phyloP scores from a whole-genome alignment of 2,797 vertebrate species.

The Acestrorhynchus altus region DNA sequence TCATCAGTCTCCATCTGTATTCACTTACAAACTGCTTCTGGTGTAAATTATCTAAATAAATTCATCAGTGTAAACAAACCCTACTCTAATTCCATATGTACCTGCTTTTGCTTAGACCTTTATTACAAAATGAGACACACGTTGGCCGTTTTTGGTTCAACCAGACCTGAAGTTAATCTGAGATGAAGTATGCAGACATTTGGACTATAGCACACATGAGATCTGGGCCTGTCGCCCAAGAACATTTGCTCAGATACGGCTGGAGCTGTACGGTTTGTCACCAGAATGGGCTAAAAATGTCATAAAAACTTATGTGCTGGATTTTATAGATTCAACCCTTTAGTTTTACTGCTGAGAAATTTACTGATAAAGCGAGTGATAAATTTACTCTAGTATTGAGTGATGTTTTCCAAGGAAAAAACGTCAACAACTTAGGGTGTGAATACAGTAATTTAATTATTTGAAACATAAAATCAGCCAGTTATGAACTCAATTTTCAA shows the following conservation, averaged over 20 bases:
- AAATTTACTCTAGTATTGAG: slow-evolving; percentile 10
- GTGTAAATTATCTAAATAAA: not conserved
- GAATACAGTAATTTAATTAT: not conserved
- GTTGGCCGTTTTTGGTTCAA: not conserved
- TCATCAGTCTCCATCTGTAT: not conserved
- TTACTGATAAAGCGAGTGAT: slow-evolving; percentile 9
- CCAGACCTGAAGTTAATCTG: not conserved
- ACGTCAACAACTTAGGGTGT: not conserved
- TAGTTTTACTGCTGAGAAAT: slow-evolving; percentile 1
- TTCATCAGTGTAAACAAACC: not conserved
- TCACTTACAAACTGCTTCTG: not conserved
- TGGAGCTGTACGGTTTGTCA: slow-evolving; percentile 12
- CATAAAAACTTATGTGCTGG: not conserved
- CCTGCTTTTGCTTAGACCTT: not conserved
- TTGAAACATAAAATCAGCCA: too few relatives aligned
- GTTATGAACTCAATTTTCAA: too few relatives aligned
- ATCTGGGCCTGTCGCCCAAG: slow-evolving; percentile 1
- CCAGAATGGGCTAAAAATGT: not conserved
- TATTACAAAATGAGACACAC: not conserved
- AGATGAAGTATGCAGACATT: slow-evolving; percentile 7
- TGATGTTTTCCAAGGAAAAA: not conserved
- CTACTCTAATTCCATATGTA: not conserved
- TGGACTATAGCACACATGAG: not conserved
- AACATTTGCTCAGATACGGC: not conserved
- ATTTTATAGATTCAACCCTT: slow-evolving; percentile 6